A percentile compares a stretch with the other conserved stretches of the same genome.
phyloP scores from a whole-genome alignment of 2,888 invertebrate species.

The Syrphus vitripennis region DNA sequence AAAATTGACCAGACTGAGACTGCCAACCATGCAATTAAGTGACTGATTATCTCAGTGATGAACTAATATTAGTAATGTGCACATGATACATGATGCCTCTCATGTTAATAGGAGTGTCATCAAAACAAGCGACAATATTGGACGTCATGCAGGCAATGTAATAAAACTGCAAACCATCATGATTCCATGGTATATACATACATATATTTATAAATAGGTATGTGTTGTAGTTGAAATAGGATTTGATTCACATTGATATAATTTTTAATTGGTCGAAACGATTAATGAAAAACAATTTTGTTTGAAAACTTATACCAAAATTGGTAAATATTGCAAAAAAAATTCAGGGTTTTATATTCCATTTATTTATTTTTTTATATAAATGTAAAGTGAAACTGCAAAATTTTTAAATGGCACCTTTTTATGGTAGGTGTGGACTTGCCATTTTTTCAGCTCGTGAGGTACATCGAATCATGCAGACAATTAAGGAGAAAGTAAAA shows the following conservation, averaged over 20 bases:
- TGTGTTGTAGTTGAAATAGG: neutral
- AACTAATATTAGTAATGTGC: neutral
- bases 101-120: constrained; percentile 3
- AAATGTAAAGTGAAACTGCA: no score
- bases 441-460: no score
- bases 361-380: no score
- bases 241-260: neutral
- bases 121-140: neutral
- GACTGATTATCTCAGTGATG: neutral
- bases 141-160: neutral
- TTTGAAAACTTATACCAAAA: neutral
- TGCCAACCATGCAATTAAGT: neutral
- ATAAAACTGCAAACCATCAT: neutral
- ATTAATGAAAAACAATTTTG: neutral
- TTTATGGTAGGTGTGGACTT: no score
- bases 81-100: neutral
- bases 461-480: no score
- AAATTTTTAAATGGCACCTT: no score
- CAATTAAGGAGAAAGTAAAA: no score
- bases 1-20: neutral
- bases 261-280: neutral
- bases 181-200: neutral
- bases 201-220: no score
- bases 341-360: no score
- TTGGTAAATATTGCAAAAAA: no score